Base-by-base conservation (phyloP, 2,888 invertebrate species). In the Epirrhoe tristata region DNA sequence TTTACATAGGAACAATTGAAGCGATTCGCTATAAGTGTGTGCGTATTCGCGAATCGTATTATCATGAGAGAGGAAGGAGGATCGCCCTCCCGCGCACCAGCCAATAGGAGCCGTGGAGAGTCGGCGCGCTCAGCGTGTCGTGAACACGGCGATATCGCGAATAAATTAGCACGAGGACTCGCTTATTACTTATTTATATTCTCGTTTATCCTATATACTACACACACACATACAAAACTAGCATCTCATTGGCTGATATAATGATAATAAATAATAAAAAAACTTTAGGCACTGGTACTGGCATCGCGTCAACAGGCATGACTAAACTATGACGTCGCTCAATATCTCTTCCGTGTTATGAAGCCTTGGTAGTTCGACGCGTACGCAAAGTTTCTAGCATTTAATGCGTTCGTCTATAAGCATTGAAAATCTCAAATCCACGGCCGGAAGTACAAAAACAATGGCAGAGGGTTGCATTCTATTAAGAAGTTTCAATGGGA, bases 11-110 rank as follows among this genome's bases (percentile, higher is more conserved):
- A 64, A 55, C 63, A 66, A 57, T 57, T 39, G 54, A 61, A 62
- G 74, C 84, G 85, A 86, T 89, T 89, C 86, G 88, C 86, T 81
- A 76, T 82, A 82, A 80, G 79, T 80, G 74, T 66, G 59, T 63
- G 58, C 39, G 60, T 66, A 84, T 88, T 89, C 86, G 92, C 92
- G 90, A 92, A 91, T 91, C 88, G 85, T 77, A 59, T n/a, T 59
- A 88, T 90, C 87, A 90, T 81, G 77, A 85, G 91, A 93, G 93
- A 93, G 92, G 87, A 88, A 67, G 89, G 92, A 93, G 93, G 91
- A 91, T 91, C 89, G 91, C 91, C 93, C 93, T 93, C 91, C 87
- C 86, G 83, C 80, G 78, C 77, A 78, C 79, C 80, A 78, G 82
- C 93, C 93, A 93, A 93, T 93, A 83, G 80, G 75, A 82, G 59